These are phyloP conservation scores for Tolmerus cingulatus DNA, from an alignment of 2,888 invertebrate species.

Conservation along the genomic window DNA sequence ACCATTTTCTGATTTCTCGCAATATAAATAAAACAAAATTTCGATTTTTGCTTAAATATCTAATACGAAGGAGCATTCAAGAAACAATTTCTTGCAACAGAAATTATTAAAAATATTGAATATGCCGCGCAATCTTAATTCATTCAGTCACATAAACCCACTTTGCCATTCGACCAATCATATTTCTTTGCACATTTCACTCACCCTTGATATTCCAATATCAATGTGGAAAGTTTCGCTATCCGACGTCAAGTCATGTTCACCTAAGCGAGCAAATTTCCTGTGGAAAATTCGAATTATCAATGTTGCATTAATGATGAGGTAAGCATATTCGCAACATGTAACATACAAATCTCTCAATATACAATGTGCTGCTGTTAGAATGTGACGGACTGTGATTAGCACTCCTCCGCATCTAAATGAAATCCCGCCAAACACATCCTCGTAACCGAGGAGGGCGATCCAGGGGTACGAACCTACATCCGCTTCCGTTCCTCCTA, in stretches of 20 bases:
- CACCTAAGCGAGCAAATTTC: slow-evolving; percentile 77
- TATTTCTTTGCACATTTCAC: no score
- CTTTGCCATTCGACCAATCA: no score
- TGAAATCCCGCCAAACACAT: slow-evolving; percentile 57
- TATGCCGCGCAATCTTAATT: no score
- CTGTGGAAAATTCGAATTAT: slow-evolving; percentile 61
- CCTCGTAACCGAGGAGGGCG: slow-evolving; percentile 70
- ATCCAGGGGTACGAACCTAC: slow-evolving; percentile 84
- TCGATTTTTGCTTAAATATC: no score
- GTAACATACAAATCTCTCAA: slow-evolving; percentile 56
- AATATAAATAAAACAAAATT: no score
- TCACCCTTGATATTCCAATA: slow-evolving; percentile 61
- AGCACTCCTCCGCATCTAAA: slow-evolving; percentile 66
- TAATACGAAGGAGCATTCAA: no score
- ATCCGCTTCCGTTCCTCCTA: slow-evolving; percentile 75
- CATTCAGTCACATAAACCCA: no score
- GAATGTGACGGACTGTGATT: slow-evolving; percentile 67
- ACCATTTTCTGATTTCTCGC: no score
- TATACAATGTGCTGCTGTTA: slow-evolving; percentile 68
- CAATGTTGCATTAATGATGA: neutral
- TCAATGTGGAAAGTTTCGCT: slow-evolving; percentile 69
- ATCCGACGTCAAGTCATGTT: slow-evolving; percentile 73
- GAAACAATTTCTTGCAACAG: no score
- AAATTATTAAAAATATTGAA: no score
- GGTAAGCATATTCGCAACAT: neutral